A percentile compares a stretch with the other conserved stretches of the same genome.
These are phyloP conservation scores for Ginglymostoma cirratum DNA, from an alignment of 2,113 vertebrate species.

Conservation along the genomic window DNA sequence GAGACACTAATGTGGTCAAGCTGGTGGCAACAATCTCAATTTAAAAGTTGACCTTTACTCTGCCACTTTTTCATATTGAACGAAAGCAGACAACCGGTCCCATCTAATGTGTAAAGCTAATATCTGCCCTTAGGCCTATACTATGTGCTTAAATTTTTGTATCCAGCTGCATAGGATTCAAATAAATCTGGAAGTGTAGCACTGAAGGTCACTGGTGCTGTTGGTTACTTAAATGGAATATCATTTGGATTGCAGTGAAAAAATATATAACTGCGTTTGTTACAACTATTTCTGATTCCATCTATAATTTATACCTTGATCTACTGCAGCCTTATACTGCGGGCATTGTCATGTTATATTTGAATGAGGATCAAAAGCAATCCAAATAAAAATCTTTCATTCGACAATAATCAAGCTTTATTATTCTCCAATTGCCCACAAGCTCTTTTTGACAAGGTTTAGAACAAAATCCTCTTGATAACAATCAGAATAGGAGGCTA, in stretches of 20 bases:
- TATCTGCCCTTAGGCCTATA: not conserved
- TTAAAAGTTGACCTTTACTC: not conserved
- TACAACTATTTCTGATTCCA: not conserved
- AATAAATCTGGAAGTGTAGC: not conserved
- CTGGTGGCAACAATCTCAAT: not conserved
- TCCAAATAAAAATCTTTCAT: conserved; percentile 4
- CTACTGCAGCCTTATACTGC: not conserved
- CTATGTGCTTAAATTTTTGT: not conserved
- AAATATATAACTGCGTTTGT: not conserved
- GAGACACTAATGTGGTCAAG: not conserved
- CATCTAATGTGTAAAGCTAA: not conserved
- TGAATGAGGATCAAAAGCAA: conserved; percentile 25
- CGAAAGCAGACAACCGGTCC: not conserved
- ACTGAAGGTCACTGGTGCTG: not conserved
- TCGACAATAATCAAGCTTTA: not conserved
- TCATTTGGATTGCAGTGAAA: not conserved
- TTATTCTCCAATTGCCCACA: not conserved
- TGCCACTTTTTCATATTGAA: not conserved
- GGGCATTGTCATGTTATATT: not conserved
- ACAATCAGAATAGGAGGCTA: not conserved
- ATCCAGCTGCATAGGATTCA: not conserved
- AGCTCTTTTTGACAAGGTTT: not conserved
- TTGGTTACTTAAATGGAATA: not conserved
- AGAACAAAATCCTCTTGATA: not conserved
- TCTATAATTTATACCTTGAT: conserved; percentile 25